Evolutionary conservation across 1,140 invertebrate genomes (phyloP).

Genomic region (Anoplophora glabripennis): DNA sequence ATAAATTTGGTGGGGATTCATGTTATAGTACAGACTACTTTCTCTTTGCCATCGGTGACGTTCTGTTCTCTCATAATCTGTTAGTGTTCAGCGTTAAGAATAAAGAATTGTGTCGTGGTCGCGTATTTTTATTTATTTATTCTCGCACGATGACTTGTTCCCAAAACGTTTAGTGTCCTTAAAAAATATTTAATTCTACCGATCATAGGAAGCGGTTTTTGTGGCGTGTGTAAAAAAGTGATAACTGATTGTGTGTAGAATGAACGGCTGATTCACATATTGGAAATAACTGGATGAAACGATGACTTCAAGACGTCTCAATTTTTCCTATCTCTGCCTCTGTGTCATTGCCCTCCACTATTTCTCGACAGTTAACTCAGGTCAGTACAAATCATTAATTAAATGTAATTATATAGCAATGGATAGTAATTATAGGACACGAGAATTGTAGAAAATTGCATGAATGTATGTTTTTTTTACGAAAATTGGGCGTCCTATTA

Average conservation of each 20-base stretch:
- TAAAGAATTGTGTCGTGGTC: not conserved
- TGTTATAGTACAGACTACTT: not conserved
- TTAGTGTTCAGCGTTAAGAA: not conserved
- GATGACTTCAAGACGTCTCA: not conserved
- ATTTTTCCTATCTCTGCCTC: not conserved
- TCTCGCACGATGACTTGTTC: not conserved
- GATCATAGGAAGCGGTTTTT: no score
- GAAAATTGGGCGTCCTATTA: no score
- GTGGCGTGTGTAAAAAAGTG: no score
- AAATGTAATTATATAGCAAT: no score
- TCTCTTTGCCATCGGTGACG: constrained; percentile 1
- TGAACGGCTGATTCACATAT: not conserved
- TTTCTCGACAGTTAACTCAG: no score
- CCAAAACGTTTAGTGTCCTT: not conserved
- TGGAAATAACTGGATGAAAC: not conserved
- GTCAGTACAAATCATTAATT: no score
- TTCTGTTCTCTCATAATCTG: not conserved
- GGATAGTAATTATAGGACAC: no score
- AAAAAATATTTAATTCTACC: no score
- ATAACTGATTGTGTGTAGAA: not conserved
- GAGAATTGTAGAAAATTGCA: no score
- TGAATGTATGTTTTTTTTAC: no score
- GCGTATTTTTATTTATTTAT: not conserved
- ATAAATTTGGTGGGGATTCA: not conserved
- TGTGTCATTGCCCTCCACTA: no score